Conservation (phyloP, 2,797 vertebrate genomes). For the Crocidura indochinensis region DNA sequence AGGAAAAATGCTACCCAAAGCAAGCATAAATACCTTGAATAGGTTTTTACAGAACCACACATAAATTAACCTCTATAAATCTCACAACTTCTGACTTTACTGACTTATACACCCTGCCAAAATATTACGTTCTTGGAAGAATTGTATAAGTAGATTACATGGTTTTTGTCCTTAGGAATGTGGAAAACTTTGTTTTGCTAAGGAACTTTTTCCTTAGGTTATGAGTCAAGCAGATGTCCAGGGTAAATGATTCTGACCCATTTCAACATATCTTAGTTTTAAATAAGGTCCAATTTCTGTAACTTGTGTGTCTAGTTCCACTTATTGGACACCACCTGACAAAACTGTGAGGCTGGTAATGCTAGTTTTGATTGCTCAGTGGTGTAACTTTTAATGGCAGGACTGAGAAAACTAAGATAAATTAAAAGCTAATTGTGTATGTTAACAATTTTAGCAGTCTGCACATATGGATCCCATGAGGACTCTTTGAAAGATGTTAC, state of each 20-base stretch:
- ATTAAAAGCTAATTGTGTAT: conserved; percentile 94
- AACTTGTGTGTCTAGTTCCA: conserved; percentile 77
- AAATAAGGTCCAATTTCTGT: conserved; percentile 87
- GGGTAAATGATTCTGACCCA: conserved; percentile 94
- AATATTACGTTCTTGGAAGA: conserved; percentile 86
- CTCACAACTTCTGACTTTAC: conserved; percentile 91
- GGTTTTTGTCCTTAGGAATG: conserved; percentile 90
- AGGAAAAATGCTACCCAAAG: conserved; percentile 93
- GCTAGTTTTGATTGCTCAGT: conserved; percentile 89
- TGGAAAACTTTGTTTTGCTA: conserved; percentile 93
- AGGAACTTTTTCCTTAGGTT: conserved; percentile 94
- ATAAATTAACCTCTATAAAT: conserved; percentile 95
- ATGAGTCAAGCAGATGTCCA: conserved; percentile 97
- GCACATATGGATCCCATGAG: conserved; percentile 92
- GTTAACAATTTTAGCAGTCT: conserved; percentile 93
- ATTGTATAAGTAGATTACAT: conserved; percentile 87
- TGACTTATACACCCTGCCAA: conserved; percentile 89
- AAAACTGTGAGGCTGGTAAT: conserved; percentile 93
- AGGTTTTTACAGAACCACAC: conserved; percentile 89
- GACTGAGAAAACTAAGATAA: conserved; percentile 92
- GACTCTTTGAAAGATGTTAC: conserved; percentile 91
- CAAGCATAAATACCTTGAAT: conserved; percentile 90
- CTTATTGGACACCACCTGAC: conserved; percentile 95
- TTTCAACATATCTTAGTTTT: conserved; percentile 90
- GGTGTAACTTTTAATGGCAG: conserved; percentile 89